Percentiles rank a stretch among this genome's conserved stretches.
phyloP scores from a whole-genome alignment of 2,888 invertebrate genomes.

The Mesopsocus fuscifrons region DNA sequence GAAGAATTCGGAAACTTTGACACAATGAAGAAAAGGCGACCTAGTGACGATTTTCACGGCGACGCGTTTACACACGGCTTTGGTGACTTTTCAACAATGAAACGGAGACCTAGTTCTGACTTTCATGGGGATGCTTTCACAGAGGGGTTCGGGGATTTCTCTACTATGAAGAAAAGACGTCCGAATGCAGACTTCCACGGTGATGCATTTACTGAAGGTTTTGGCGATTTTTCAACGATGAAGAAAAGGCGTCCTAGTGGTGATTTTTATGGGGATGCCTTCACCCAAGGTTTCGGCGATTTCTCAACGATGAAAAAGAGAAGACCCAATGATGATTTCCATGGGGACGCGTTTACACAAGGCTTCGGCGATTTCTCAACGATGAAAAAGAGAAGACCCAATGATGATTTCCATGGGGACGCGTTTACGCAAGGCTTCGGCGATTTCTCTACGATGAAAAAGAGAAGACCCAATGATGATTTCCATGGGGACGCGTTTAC shows the following conservation, averaged over 20 bases:
- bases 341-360: slow-evolving; percentile 33
- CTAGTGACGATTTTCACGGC: slow-evolving; percentile 20
- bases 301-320: slow-evolving; percentile 17
- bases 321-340: slow-evolving; percentile 23
- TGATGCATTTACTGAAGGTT: slow-evolving; percentile 11
- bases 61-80: slow-evolving; percentile 21
- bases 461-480: too few species aligned
- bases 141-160: slow-evolving; percentile 18
- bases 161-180: slow-evolving; percentile 15
- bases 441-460: too few species aligned
- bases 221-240: not conserved
- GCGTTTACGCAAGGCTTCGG: too few species aligned
- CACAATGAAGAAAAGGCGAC: slow-evolving; percentile 20
- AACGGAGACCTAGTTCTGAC: slow-evolving; percentile 19
- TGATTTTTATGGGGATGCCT: slow-evolving; percentile 19
- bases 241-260: slow-evolving; percentile 3
- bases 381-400: not conserved
- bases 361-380: slow-evolving; percentile 33
- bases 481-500: too few species aligned
- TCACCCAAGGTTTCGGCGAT: slow-evolving; percentile 19
- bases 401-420: too few species aligned
- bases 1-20: slow-evolving; percentile 22
- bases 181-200: slow-evolving; percentile 14
- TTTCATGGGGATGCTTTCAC: slow-evolving; percentile 21
- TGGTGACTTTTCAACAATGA: slow-evolving; percentile 20